These are phyloP conservation scores for Pogonomyrmex barbatus DNA, from an alignment of 1,140 invertebrate genomes.

Conservation along the genomic window DNA sequence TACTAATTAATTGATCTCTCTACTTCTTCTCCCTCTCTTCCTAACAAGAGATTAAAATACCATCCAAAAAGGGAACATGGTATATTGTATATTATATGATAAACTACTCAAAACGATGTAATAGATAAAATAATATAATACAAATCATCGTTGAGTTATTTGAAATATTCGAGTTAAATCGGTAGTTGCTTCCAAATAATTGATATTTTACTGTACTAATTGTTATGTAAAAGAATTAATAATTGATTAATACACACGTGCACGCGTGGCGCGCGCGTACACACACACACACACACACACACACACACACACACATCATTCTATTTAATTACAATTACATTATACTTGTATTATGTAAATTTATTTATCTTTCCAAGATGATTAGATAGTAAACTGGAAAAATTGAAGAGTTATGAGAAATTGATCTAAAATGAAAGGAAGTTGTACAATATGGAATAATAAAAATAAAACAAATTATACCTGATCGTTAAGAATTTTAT, in stretches of 20 bases:
- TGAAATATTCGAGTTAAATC: background rate
- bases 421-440: background rate
- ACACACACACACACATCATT: background rate
- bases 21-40: too few species aligned
- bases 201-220: too few species aligned
- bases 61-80: background rate
- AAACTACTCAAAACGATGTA: background rate
- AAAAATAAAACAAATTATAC: constrained; percentile 21
- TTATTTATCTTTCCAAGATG: background rate
- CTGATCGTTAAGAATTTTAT: constrained; percentile 38
- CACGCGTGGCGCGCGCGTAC: too few species aligned
- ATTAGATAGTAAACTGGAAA: background rate
- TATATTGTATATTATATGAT: too few species aligned
- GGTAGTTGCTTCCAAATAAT: background rate
- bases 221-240: too few species aligned
- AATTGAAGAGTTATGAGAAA: background rate
- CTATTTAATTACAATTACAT: background rate
- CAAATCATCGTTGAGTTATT: background rate
- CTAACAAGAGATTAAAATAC: background rate
- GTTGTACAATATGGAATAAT: background rate
- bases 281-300: too few species aligned
- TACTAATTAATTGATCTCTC: background rate
- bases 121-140: background rate
- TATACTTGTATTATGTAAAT: background rate
- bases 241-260: too few species aligned